Evolutionary conservation across 1,140 invertebrate genomes (phyloP), one percentile per base, ranked within the genome.

Genomic region (Drosophila mayri): DNA sequence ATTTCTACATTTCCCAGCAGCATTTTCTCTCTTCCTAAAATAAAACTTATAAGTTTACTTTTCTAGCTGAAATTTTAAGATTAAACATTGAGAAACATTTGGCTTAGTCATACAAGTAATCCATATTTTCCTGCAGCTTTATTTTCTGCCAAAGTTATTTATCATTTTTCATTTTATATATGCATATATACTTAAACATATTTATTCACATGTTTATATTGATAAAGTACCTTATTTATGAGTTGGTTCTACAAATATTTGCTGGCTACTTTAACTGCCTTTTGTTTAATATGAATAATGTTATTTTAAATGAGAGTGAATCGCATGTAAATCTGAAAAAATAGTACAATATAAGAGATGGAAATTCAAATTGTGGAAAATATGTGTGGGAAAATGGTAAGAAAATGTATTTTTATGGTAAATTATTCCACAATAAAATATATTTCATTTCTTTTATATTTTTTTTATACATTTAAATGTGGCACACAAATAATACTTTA

Each of bases 221-320:
- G 20, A 57, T 57, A 25, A 57, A 57, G 55, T 28, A n/a, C 22
- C 16, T 25, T 10, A 28, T 43, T 43, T 28, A 43, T 43, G 37
- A 28, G 55, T 14, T 58, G 55, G 22, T 38, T n/a, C 16, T 41
- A 58, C 35, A 58, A 58, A 58, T 58, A 58, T 57, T 57, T 40
- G 20, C 50, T 54, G 32, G 14, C 37, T 6, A 54, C 32, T 11
- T 37, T 8, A 22, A 14, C 32, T 10, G 50, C 32, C 32, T 54
- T 37, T 37, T 54, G 50, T 37, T 54, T 16, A 37, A 10, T 25
- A 12, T 57, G 54, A 57, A n/a, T 40, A 40, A 54, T 54, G 50
- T 54, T 37, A 22, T 54, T 54, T 54, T 37, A 16, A 37, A 22
- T 37, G 9, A 22, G 8, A 22, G 14, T 37, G 30, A 0, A 35